Evolutionary conservation across 2,888 invertebrate genomes (phyloP).

Genomic region (Eilema sororculum): DNA sequence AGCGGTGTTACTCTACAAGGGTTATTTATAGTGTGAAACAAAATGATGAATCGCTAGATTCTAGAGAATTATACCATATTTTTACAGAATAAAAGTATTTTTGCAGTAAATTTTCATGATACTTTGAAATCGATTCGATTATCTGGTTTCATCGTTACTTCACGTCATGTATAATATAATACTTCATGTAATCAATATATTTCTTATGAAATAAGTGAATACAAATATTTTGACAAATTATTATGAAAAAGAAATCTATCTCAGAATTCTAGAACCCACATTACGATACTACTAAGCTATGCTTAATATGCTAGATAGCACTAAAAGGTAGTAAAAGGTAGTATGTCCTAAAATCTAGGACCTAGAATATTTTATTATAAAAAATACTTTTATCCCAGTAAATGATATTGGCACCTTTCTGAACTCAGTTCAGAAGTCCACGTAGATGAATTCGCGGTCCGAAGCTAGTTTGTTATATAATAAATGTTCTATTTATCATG

Average conservation of each 20-base stretch:
- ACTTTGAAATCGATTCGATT: not conserved
- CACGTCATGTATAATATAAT: too few relatives aligned
- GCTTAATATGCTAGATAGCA: not conserved
- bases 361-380: not conserved
- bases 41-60: conserved; percentile 37
- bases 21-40: conserved; percentile 41
- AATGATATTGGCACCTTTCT: not conserved
- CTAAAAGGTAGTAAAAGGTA: too few relatives aligned
- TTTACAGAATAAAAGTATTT: not conserved
- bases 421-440: not conserved
- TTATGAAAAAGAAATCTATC: not conserved
- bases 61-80: conserved; percentile 5
- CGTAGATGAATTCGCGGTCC: not conserved
- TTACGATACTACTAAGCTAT: not conserved
- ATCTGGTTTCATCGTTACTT: not conserved
- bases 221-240: too few relatives aligned
- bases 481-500: not conserved
- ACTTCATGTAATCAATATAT: too few relatives aligned
- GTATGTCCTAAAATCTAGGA: too few relatives aligned
- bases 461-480: not conserved
- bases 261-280: not conserved
- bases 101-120: too few relatives aligned
- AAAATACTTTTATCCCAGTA: not conserved
- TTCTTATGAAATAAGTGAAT: too few relatives aligned
- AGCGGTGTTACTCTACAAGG: conserved; percentile 27